These are phyloP conservation scores for Alouatta palliata DNA, from an alignment of 2,113 vertebrate genomes.

Conservation along the genomic window DNA sequence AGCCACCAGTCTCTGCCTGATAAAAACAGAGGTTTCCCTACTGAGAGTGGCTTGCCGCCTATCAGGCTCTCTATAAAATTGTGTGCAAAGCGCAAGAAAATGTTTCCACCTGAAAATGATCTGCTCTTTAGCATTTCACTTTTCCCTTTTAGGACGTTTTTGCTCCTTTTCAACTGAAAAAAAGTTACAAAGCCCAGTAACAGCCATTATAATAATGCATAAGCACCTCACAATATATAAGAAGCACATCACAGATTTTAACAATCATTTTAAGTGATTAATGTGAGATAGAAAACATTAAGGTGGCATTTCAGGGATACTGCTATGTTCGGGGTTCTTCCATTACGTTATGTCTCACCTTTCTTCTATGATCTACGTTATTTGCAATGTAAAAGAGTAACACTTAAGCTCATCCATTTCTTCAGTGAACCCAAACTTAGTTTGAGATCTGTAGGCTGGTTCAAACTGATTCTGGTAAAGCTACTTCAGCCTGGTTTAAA, in stretches of 20 bases:
- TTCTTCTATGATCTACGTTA: slow-evolving; percentile 3
- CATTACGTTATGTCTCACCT: neutral
- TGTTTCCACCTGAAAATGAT: slow-evolving; percentile 25
- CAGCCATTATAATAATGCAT: neutral
- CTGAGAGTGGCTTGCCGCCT: neutral
- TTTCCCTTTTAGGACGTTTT: slow-evolving; percentile 18
- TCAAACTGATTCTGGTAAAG: slow-evolving; percentile 49
- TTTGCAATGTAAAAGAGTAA: slow-evolving; percentile 35
- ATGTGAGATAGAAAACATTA: slow-evolving; percentile 22
- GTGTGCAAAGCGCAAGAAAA: neutral
- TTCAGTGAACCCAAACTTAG: slow-evolving; percentile 50
- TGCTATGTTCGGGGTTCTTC: slow-evolving; percentile 10
- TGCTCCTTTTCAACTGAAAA: slow-evolving; percentile 35
- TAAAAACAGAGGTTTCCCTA: neutral
- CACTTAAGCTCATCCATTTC: slow-evolving; percentile 2
- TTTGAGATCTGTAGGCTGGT: slow-evolving; percentile 29
- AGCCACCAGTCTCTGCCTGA: neutral
- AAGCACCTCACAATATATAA: neutral
- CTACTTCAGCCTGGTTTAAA: neutral
- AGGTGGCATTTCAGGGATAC: slow-evolving; percentile 20
- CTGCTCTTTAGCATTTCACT: slow-evolving; percentile 37
- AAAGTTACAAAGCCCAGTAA: neutral
- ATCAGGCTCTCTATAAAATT: neutral
- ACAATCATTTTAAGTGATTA: slow-evolving; percentile 25
- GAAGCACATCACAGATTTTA: slow-evolving; percentile 14